Evolutionary conservation across 2,797 vertebrate genomes (phyloP), one percentile per base, ranked within the genome.

Genomic region (Poeciliopsis presidionis): DNA sequence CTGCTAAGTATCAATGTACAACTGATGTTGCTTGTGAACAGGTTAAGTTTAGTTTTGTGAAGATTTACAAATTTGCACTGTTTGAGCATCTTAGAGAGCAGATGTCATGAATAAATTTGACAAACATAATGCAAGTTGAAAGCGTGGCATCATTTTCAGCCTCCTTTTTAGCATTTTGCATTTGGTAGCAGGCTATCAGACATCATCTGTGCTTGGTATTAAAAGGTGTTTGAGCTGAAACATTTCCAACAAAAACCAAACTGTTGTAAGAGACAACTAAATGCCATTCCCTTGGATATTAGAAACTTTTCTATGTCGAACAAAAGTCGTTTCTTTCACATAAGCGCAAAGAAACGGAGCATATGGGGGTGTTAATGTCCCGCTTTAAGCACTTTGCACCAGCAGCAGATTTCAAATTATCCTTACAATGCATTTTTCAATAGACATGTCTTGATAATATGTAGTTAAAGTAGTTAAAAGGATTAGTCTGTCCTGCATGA

Each of bases 401-500:
- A 20, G 12, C 65, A 25, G 45, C 22, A 49, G 22, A 39, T 28
- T 41, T 63, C 11, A 78, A 65, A 41, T 63, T 3, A 16, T 47
- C 30, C 57, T 2, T 76, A 13, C 63, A 8, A 30, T 36, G 33
- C 41, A 47, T n/a, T 30, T n/a, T n/a, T 28, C 25, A 69, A 75
- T 41, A 74, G 78, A 65, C 39, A 28, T 73, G 67, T 18, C 11
- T 49, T 78, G 33, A 69, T 25, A 53, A 36, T 13, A 59, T 77
- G 74, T 57, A 12, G 73, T 76, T 69, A 67, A 45, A 83, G 74
- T 55, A 14, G 73, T 76, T 69, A 67, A 46, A 84, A 36, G 53
- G 78, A 87, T 87, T 76, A 84, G 20, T 9, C 14, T 55, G 55
- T 75, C 76, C 73, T 51, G 41, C 85, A 47, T 73, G 83, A 45